Base-by-base conservation (phyloP, 2,113 vertebrate genomes). In the Lota lota region DNA sequence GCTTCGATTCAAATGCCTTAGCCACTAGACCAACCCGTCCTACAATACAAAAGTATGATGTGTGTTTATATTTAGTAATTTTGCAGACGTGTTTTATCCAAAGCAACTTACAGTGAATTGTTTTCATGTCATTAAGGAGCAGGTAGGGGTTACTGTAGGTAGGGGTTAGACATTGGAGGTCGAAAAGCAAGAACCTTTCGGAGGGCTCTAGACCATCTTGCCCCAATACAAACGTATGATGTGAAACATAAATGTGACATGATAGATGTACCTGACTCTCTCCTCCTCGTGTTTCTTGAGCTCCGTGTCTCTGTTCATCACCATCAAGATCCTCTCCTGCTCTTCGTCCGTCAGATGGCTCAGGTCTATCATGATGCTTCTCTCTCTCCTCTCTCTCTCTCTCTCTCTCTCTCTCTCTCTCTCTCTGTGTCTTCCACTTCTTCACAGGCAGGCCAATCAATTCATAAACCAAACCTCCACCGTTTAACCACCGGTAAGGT, bases 271-370 rank as follows among this genome's bases (percentile, higher is more conserved):
- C 97, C 94, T 94, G 83, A 99, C 83, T 80, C 97, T 91, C 56
- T 95, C 93, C 61, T 98, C 95, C 83, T 99, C 97, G 0, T 88
- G 69, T 77, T 88, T 94, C 88, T 99, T 98, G 69, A 99, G 90
- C 1, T 94, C 93, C 0, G 91, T 87, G 50, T 99, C 97, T 69
- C 97, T 90, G 84, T 93, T 92, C 67, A 99, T 88, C 63, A 99
- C 97, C 22, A 88, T 92, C 94, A 97, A 90, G 68, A 99, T 98
- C n/a, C 86, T 76, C 40, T 91, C 93, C 79, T 97, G 95, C 69
- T 99, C 97, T 72, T 97, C 95, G 80, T 98, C 97, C 0, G 94
- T 97, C 79, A 99, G 90, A 81, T 98, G 94, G 82, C 96, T 97
- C 76, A 99, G 88, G 88, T 99, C 97, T 36, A 99, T 95, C 97